A percentile compares a stretch with the other conserved stretches of the same genome.
Evolutionary conservation across 2,797 vertebrate genomes (phyloP).

Genomic region (Sebastes jordani): DNA sequence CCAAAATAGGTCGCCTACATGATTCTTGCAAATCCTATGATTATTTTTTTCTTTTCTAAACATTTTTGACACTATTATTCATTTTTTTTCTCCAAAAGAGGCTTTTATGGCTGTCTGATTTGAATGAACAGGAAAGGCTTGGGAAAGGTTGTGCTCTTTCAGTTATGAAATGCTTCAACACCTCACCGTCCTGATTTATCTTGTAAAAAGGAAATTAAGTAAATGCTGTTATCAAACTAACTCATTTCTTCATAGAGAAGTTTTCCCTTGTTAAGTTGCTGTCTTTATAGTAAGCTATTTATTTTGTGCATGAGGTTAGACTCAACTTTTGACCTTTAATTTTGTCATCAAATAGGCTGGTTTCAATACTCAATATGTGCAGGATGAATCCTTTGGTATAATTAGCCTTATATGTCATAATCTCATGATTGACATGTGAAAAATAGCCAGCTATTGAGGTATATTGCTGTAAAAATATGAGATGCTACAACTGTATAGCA

Average conservation of each 20-base stretch:
- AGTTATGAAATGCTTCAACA: not conserved
- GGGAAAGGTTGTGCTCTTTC: not conserved
- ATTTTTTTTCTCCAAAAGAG: not conserved
- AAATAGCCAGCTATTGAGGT: too few relatives aligned
- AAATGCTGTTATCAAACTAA: not conserved
- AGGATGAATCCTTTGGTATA: too few relatives aligned
- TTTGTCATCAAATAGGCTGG: not conserved
- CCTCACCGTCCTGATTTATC: not conserved
- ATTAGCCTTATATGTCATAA: too few relatives aligned
- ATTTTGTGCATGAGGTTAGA: not conserved
- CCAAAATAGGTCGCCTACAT: too few relatives aligned
- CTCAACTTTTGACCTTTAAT: too few relatives aligned
- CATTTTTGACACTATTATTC: not conserved
- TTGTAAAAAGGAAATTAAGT: constrained; percentile 1
- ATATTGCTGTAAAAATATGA: too few relatives aligned
- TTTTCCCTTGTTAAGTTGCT: not conserved
- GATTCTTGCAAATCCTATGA: too few relatives aligned
- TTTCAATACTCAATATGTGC: not conserved
- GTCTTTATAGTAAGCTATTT: not conserved
- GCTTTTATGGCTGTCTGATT: not conserved
- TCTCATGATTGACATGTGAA: too few relatives aligned
- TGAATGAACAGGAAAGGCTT: not conserved
- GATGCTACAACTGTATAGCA: too few relatives aligned
- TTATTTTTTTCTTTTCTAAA: not conserved
- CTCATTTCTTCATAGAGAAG: not conserved